Evolutionary conservation across 2,113 vertebrate genomes (phyloP), one percentile per base, ranked within the genome.

Genomic region (Forbesichthys agassizii): DNA sequence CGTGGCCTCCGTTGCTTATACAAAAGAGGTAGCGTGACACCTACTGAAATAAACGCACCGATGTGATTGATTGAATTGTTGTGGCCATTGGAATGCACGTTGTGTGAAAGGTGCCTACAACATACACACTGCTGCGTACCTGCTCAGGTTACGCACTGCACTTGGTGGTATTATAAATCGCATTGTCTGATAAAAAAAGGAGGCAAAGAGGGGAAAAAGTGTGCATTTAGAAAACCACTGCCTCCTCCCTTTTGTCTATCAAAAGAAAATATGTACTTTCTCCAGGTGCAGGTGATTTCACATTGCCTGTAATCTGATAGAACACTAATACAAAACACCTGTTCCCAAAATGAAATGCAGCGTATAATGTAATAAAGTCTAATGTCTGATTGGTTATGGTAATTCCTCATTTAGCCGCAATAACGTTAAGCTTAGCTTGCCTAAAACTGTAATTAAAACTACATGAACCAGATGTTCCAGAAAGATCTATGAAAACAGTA

Each of bases 321-420:
- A 71, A 86, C 47, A 52, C 80, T 88, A 91, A 92, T 80, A 65
- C 69, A 87, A 88, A 92, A 85, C 90, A 91, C 83, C 84, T 87
- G 90, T 86, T 36, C 66, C 71, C 52, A 78, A 86, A 80, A 81
- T 80, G 64, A 82, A 86, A 85, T 73, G 73, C 73, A 76, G 79
- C 77, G 81, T 80, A 80, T 82, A 86, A 90, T 87, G 73, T 55
- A 88, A 90, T 86, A 87, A 82, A 82, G 84, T 81, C 74, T 84
- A 88, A 86, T 91, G 86, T 90, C 86, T 93, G 84, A 92, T 93
- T 91, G 82, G 88, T 85, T 84, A 84, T 87, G 86, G 86, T 86
- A 86, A 91, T 89, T 90, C 66, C 56, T 84, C 75, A 83, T 88
- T 92, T 84, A 90, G 81, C 78, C 86, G 84, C 86, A 87, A 89